Conservation (phyloP, 2,113 vertebrate species). For the Calidris pygmaea region DNA sequence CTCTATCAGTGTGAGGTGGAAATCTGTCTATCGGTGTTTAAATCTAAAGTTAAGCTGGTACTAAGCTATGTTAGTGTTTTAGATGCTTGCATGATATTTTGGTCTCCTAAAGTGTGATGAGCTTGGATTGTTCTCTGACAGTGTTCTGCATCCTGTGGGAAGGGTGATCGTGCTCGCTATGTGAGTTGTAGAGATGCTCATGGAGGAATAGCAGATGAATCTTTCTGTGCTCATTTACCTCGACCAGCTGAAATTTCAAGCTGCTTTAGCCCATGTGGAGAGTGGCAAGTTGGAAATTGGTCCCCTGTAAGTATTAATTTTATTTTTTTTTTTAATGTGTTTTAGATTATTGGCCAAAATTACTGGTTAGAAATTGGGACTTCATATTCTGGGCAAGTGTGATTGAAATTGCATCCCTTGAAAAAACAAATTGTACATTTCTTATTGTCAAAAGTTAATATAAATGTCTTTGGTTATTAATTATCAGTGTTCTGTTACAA, state of each 20-base stretch:
- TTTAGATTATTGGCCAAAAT: neutral
- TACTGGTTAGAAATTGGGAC: neutral
- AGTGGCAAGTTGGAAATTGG: slow-evolving; percentile 91
- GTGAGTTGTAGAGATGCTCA: slow-evolving; percentile 90
- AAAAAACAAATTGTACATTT: neutral
- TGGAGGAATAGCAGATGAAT: slow-evolving; percentile 86
- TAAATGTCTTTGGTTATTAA: neutral
- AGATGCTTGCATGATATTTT: neutral
- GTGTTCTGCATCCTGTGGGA: slow-evolving; percentile 94
- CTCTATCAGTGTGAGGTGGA: neutral
- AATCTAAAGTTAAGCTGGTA: neutral
- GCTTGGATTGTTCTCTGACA: slow-evolving; percentile 64
- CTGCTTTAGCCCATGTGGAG: slow-evolving; percentile 91
- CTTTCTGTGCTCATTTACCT: slow-evolving; percentile 81
- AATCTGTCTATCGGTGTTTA: neutral
- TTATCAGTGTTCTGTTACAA: neutral
- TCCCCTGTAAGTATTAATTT: slow-evolving; percentile 83
- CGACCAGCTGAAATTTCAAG: slow-evolving; percentile 83
- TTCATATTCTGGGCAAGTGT: neutral
- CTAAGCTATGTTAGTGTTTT: neutral
- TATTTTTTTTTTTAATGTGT: neutral
- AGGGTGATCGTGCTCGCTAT: slow-evolving; percentile 87
- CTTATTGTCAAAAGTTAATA: neutral
- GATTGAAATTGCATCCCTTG: neutral
- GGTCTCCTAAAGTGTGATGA: neutral